These are phyloP conservation scores for Hycleus cichorii DNA, from an alignment of 1,140 invertebrate species.

Conservation along the genomic window DNA sequence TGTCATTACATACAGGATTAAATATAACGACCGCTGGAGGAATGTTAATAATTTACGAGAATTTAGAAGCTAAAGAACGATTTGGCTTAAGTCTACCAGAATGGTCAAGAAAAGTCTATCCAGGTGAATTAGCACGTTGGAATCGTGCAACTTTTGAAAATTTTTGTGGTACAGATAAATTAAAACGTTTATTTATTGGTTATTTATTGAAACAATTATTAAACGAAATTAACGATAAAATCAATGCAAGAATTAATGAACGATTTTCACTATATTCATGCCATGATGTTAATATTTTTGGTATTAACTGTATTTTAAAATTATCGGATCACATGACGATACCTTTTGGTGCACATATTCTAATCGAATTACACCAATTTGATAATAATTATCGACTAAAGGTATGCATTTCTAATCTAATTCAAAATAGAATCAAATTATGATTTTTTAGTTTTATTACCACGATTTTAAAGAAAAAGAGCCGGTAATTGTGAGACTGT, in stretches of 20 bases:
- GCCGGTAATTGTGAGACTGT: not conserved
- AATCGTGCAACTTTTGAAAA: not conserved
- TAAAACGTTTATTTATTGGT: slow-evolving; percentile 19
- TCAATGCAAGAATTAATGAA: slow-evolving; percentile 40
- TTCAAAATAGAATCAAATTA: not conserved
- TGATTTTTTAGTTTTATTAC: slow-evolving; percentile 30
- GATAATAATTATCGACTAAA: slow-evolving; percentile 21
- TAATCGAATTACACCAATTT: slow-evolving; percentile 26
- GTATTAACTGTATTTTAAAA: slow-evolving; percentile 55
- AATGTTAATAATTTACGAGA: slow-evolving; percentile 12
- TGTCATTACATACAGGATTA: slow-evolving; percentile 23
- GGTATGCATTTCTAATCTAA: slow-evolving; percentile 3
- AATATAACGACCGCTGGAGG: slow-evolving; percentile 21
- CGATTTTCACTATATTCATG: slow-evolving; percentile 62
- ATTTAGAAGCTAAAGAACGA: slow-evolving; percentile 36
- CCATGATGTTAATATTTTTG: slow-evolving; percentile 66
- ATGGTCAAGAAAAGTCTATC: slow-evolving; percentile 55
- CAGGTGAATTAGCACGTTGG: slow-evolving; percentile 39
- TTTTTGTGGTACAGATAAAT: not conserved
- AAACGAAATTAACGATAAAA: slow-evolving; percentile 48
- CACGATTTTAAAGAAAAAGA: slow-evolving; percentile 20
- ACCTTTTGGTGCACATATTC: slow-evolving; percentile 46
- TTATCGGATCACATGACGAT: slow-evolving; percentile 56
- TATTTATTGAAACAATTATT: slow-evolving; percentile 55
- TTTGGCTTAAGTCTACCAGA: slow-evolving; percentile 51